phyloP scores from a whole-genome alignment of 2,797 vertebrate species.

The Pipistrellus pygmaeus region DNA sequence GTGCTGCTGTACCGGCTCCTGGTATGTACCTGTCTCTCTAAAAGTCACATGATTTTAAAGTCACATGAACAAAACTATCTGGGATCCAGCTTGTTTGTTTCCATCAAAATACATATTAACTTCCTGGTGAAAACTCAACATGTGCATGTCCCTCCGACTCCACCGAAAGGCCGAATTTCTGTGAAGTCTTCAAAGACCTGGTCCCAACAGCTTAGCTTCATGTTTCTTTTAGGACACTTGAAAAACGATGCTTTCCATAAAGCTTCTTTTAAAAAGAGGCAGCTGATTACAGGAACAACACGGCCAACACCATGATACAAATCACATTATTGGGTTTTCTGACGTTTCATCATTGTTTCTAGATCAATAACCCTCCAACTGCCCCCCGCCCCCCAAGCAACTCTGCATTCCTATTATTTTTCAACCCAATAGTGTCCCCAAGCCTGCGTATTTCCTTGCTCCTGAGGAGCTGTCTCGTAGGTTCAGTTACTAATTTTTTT shows the following conservation, averaged over 20 bases:
- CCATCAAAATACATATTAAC: conserved; percentile 78
- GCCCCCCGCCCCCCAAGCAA: conserved; percentile 77
- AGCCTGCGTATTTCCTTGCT: conserved; percentile 87
- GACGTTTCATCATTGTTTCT: conserved; percentile 86
- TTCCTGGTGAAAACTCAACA: conserved; percentile 80
- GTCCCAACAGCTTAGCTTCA: conserved; percentile 85
- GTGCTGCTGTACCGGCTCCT: conserved; percentile 72
- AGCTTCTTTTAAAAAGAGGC: conserved; percentile 86
- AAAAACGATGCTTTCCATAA: conserved; percentile 84
- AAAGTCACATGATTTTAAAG: conserved; percentile 64
- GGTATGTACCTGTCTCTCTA: conserved; percentile 63
- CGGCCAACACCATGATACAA: conserved; percentile 91
- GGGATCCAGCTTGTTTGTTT: conserved; percentile 79
- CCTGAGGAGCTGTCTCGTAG: conserved; percentile 91
- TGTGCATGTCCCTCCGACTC: conserved; percentile 76
- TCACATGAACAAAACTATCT: conserved; percentile 69
- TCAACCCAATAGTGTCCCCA: conserved; percentile 84
- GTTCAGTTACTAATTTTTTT: conserved; percentile 90
- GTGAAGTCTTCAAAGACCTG: conserved; percentile 84
- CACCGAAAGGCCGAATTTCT: conserved; percentile 68
- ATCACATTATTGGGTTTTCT: conserved; percentile 92
- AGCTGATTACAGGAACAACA: conserved; percentile 88
- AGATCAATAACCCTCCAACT: conserved; percentile 74
- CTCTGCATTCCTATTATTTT: conserved; percentile 86
- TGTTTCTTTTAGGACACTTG: conserved; percentile 81